These are phyloP conservation scores for Nanorana parkeri DNA, from an alignment of 2,113 vertebrate genomes.

Conservation along the genomic window DNA sequence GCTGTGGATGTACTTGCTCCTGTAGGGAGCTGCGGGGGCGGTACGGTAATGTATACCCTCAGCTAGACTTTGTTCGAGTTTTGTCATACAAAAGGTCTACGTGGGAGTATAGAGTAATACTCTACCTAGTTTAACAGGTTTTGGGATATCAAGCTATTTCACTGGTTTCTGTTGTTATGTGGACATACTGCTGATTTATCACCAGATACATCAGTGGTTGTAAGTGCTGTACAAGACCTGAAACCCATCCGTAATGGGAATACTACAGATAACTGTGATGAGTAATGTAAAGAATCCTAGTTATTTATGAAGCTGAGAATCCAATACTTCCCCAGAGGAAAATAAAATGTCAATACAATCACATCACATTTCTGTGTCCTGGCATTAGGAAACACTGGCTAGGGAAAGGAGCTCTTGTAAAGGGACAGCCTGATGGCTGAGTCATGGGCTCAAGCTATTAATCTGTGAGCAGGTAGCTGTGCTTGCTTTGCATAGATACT, in stretches of 20 bases:
- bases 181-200: too few relatives aligned
- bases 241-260: not conserved
- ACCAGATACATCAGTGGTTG: too few relatives aligned
- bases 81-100: too few relatives aligned
- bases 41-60: too few relatives aligned
- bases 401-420: not conserved
- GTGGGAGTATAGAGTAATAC: too few relatives aligned
- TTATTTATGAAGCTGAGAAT: not conserved
- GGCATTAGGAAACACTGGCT: not conserved
- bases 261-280: not conserved
- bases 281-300: not conserved
- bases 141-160: too few relatives aligned
- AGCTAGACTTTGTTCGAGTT: too few relatives aligned
- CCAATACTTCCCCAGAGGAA: not conserved
- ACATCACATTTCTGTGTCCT: not conserved
- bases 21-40: too few relatives aligned
- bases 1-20: too few relatives aligned
- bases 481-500: not conserved
- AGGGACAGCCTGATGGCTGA: not conserved
- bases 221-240: not conserved
- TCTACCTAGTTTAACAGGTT: too few relatives aligned
- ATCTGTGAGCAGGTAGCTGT: not conserved
- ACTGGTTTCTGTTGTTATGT: too few relatives aligned
- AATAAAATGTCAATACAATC: constrained; percentile 9
- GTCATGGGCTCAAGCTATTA: not conserved